Evolutionary conservation across 37 sponge, comb jelly and placozoan genomes (phyloP).

Genomic region (Tethya wilhelma): DNA sequence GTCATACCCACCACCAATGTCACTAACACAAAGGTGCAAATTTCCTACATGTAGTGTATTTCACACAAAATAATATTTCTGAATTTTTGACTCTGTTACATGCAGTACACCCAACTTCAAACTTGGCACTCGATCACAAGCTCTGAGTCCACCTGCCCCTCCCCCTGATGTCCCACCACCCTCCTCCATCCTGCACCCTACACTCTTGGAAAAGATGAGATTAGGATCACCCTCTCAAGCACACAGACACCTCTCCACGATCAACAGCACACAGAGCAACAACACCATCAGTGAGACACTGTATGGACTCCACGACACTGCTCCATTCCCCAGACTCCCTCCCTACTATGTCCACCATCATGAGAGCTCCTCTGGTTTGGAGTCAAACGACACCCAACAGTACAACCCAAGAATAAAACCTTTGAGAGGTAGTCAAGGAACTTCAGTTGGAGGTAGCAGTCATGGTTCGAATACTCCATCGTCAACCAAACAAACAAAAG

Average conservation of each 20-base stretch:
- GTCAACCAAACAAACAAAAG: too few relatives aligned
- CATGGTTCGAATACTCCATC: too few relatives aligned
- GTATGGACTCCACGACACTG: conserved; percentile 15
- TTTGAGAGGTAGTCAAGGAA: too few relatives aligned
- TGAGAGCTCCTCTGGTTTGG: not conserved
- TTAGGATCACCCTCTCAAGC: conserved; percentile 23
- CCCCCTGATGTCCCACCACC: conserved; percentile 36
- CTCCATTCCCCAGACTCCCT: conserved; percentile 56
- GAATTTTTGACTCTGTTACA: too few relatives aligned
- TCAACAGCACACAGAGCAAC: conserved; percentile 17
- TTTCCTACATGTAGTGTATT: too few relatives aligned
- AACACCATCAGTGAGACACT: not conserved
- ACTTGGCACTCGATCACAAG: not conserved
- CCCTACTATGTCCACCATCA: conserved; percentile 38
- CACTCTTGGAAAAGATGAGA: conserved; percentile 54
- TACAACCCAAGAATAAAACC: too few relatives aligned
- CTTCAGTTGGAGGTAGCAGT: too few relatives aligned
- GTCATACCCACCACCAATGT: too few relatives aligned
- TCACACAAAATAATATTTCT: not conserved
- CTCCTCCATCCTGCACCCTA: conserved; percentile 28
- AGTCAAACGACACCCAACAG: not conserved
- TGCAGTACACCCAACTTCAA: not conserved
- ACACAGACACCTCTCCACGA: conserved; percentile 27
- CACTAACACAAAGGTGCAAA: too few relatives aligned
- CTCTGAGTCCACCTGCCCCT: not conserved